Evolutionary conservation across 2,888 invertebrate species (phyloP).

Genomic region (Pecten maximus): DNA sequence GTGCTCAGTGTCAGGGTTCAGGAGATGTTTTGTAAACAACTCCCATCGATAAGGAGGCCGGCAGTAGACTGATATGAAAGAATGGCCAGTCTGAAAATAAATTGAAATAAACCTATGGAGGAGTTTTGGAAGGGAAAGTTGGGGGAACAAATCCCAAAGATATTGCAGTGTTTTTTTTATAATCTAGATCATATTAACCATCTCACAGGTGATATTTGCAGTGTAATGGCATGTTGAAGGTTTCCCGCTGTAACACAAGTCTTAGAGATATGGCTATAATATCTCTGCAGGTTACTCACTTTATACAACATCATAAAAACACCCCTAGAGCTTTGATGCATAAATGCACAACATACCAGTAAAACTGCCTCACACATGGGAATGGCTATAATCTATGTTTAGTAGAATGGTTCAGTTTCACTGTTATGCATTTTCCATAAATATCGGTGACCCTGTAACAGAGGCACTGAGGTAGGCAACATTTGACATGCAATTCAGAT

Average conservation of each 20-base stretch:
- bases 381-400: background rate
- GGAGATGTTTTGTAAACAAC: too few species aligned
- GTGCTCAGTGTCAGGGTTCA: too few species aligned
- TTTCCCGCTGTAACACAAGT: background rate
- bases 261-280: background rate
- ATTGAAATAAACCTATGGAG: too few species aligned
- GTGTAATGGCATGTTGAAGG: background rate
- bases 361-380: background rate
- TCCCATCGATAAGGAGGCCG: too few species aligned
- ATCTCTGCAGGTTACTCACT: background rate
- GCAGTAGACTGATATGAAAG: too few species aligned
- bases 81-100: too few species aligned
- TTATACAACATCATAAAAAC: background rate
- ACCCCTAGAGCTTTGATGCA: background rate
- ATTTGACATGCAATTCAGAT: background rate
- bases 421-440: background rate
- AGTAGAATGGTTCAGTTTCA: background rate
- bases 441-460: background rate
- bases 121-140: too few species aligned
- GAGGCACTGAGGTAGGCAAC: background rate
- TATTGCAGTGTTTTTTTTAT: too few species aligned
- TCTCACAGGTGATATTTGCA: background rate
- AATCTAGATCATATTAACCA: background rate
- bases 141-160: too few species aligned
- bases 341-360: background rate